phyloP scores from a whole-genome alignment of 1,140 invertebrate species.

The Frieseomelitta varia region DNA sequence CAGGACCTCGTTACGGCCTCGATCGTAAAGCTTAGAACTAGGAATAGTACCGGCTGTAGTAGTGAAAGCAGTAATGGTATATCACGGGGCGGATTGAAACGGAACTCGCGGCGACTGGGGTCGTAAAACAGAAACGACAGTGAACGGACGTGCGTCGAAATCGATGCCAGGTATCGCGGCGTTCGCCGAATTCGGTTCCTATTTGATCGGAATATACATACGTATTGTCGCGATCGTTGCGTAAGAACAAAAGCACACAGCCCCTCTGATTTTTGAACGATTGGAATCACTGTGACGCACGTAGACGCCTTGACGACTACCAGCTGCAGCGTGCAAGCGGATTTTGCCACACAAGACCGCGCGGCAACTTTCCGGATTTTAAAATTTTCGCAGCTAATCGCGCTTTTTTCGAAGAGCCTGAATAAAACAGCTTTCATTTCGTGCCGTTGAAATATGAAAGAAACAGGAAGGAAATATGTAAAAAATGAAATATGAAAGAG shows the following conservation, averaged over 20 bases:
- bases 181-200: background rate
- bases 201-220: background rate
- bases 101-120: background rate
- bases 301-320: too few species aligned
- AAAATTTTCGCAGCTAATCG: background rate
- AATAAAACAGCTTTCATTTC: background rate
- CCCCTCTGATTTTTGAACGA: background rate
- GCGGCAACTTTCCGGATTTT: background rate
- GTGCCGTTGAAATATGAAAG: too few species aligned
- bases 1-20: constrained; percentile 38
- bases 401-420: background rate
- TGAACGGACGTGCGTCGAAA: constrained; percentile 19
- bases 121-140: constrained; percentile 39
- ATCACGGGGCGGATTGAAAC: constrained; percentile 38
- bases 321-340: too few species aligned
- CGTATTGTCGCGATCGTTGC: background rate
- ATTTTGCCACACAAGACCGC: too few species aligned
- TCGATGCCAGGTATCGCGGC: background rate
- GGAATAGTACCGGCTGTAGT: constrained; percentile 35
- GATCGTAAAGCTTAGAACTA: constrained; percentile 55
- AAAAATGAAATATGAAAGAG: too few species aligned
- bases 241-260: background rate
- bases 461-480: too few species aligned
- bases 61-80: constrained; percentile 39
- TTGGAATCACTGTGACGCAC: background rate